Percentiles rank a stretch among this genome's conserved stretches.
Conservation (phyloP, 2,113 vertebrate species). For the Datnioides undecimradiatus region DNA sequence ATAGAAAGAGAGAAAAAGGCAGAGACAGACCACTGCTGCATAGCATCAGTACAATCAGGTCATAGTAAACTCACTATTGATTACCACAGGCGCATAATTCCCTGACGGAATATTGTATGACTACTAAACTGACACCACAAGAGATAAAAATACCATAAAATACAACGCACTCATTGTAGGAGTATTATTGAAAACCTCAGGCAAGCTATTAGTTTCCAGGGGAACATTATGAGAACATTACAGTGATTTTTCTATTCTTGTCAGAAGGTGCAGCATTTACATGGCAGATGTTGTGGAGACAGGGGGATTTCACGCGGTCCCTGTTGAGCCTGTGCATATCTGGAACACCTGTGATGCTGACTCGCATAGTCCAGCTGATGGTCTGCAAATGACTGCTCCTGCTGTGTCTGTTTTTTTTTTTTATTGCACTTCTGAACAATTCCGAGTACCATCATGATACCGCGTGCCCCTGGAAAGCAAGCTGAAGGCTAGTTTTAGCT, state of each 20-base stretch:
- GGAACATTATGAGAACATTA: constrained; percentile 38
- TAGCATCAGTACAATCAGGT: constrained; percentile 45
- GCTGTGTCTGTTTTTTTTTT: background rate
- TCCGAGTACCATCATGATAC: background rate
- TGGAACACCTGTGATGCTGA: constrained; percentile 15
- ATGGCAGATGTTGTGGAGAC: constrained; percentile 13
- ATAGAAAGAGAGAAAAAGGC: background rate
- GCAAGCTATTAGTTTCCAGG: constrained; percentile 37
- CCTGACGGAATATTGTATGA: constrained; percentile 61
- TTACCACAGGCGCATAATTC: constrained; percentile 46
- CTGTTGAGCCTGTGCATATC: background rate
- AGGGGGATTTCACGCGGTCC: constrained; percentile 35
- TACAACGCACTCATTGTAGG: constrained; percentile 32
- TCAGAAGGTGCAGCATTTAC: constrained; percentile 9
- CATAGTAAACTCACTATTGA: constrained; percentile 68
- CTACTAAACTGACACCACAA: constrained; percentile 51
- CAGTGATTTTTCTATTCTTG: constrained; percentile 32
- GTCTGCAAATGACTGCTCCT: background rate
- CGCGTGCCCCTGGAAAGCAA: constrained; percentile 7
- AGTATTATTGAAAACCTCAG: constrained; percentile 44
- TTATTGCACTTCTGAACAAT: background rate
- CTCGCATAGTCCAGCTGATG: constrained; percentile 18
- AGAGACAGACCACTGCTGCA: constrained; percentile 20
- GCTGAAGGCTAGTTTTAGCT: background rate
- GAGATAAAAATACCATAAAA: constrained; percentile 70